A percentile compares a stretch with the other conserved stretches of the same genome.
Evolutionary conservation across 1,140 invertebrate genomes (phyloP).

Genomic region (Maconellicoccus hirsutus): DNA sequence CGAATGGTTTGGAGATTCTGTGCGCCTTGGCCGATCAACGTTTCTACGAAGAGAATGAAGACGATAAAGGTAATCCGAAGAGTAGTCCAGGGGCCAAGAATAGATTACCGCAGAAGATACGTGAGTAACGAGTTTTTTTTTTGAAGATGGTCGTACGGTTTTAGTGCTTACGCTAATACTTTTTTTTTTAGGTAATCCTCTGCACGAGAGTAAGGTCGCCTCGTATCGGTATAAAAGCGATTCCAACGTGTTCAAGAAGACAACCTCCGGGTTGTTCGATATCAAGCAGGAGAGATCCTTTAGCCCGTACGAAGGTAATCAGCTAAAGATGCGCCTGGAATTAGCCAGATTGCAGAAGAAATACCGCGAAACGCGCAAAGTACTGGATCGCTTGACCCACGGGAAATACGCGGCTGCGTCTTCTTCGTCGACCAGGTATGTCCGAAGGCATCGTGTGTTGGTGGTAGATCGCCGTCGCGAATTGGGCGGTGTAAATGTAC

Average conservation of each 20-base stretch:
- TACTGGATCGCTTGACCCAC: constrained; percentile 55
- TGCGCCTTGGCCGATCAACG: constrained; percentile 76
- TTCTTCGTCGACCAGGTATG: constrained; percentile 28
- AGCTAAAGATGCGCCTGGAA: constrained; percentile 63
- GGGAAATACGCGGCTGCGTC: constrained; percentile 34
- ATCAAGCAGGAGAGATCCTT: too few species aligned
- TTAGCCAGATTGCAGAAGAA: constrained; percentile 66
- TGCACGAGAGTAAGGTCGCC: too few species aligned
- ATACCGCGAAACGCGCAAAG: constrained; percentile 69
- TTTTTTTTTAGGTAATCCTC: too few species aligned
- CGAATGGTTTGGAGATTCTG: constrained; percentile 62
- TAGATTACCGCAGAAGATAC: background rate
- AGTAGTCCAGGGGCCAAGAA: background rate
- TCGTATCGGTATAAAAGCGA: too few species aligned
- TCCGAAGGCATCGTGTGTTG: too few species aligned
- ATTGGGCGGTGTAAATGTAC: too few species aligned
- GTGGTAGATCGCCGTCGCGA: too few species aligned
- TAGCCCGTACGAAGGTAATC: constrained; percentile 31
- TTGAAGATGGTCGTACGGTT: too few species aligned
- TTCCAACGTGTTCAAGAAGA: too few species aligned
- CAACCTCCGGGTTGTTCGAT: too few species aligned
- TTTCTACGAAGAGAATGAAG: constrained; percentile 58
- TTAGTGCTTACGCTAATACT: too few species aligned
- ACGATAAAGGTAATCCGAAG: constrained; percentile 29
- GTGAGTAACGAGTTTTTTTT: too few species aligned